Conservation (phyloP, 2,113 vertebrate species). For the Chionis minor region DNA sequence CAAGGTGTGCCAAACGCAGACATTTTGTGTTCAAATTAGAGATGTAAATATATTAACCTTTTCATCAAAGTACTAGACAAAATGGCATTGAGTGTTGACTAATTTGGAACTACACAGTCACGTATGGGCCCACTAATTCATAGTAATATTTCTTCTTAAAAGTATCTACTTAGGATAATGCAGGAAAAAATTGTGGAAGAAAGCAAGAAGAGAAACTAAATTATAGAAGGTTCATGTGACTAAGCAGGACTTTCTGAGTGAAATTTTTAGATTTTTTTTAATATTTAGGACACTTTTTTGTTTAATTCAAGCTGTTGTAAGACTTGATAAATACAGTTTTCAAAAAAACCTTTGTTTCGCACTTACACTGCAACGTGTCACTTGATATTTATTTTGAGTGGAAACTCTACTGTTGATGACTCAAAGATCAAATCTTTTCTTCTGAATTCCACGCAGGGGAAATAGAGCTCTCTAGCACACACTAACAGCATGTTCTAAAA, state of each 20-base stretch:
- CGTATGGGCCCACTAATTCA: background rate
- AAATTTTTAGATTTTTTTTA: background rate
- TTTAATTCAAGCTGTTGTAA: background rate
- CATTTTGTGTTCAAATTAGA: background rate
- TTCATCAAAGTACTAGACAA: background rate
- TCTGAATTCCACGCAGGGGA: background rate
- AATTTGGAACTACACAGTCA: background rate
- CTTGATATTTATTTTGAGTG: too few relatives aligned
- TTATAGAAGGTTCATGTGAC: background rate
- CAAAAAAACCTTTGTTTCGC: background rate
- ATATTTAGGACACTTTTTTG: background rate
- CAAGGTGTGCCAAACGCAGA: background rate
- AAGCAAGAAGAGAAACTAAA: background rate
- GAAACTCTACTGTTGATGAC: too few relatives aligned
- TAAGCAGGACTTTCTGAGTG: background rate
- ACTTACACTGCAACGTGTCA: too few relatives aligned
- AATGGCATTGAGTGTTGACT: background rate
- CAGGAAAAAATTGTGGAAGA: background rate
- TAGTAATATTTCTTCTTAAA: background rate
- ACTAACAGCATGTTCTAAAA: background rate
- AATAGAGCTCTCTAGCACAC: background rate
- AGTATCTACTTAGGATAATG: background rate
- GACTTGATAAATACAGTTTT: background rate
- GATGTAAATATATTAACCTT: background rate
- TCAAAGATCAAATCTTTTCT: too few relatives aligned